Evolutionary conservation across 2,888 invertebrate species (phyloP), one percentile per base, ranked within the genome.

Genomic region (Hartigia nigra): DNA sequence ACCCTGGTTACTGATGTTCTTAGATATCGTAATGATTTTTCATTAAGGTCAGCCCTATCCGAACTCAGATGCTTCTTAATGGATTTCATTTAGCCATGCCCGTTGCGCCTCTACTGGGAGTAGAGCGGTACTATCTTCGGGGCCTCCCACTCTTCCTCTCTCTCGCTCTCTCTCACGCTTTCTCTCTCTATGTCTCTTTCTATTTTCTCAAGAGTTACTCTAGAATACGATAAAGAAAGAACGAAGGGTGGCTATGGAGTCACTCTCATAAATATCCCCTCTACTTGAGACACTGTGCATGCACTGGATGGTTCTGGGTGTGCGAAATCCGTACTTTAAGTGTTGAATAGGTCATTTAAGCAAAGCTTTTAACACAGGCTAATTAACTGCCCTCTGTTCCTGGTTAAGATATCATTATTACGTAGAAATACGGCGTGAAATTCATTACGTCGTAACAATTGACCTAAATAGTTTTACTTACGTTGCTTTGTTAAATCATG

Each of bases 331-430:
- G 79, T 78, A 72, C 77, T 74, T 82, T 82, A 83, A 84, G 81
- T 79, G 82, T 76, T 85, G 85, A 87, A 86, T 84, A 84, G 85
- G 84, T 85, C 84, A 84, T 87, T 87, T 84, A 86, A 84, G 82
- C 82, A 77, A 83, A 86, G 85, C 87, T 86, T 87, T 87, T 85
- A 87, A 87, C 85, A 85, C 83, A 76, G 77, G 79, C 84, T 85
- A 87, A 86, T 87, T 86, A 87, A 87, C 84, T 85, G 82, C 82
- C 81, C 81, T 82, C 81, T 80, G 78, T 79, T 72, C 23, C 55
- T 55, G 55, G 55, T 14, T 55, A 23, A 23, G 55, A 55, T 55
- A 55, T 55, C 55, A 23, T 55, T 55, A 55, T 55, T 55, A 55
- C 55, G 23, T 55, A 14, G 55, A 55, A 55, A 55, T 55, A 55